phyloP scores from a whole-genome alignment of 1,140 invertebrate species.

The Heliconius melpomene region DNA sequence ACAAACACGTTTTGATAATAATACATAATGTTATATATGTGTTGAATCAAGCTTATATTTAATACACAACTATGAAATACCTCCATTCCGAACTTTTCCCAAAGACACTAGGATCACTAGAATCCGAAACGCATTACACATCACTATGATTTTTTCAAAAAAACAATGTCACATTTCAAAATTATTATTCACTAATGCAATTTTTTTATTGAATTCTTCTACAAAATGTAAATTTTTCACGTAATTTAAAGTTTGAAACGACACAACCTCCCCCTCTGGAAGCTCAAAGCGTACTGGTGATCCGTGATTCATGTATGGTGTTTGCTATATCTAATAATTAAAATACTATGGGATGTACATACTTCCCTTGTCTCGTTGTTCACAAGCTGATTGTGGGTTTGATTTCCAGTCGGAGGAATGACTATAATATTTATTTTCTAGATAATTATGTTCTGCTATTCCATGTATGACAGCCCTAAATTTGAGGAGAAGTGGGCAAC shows the following conservation, averaged over 20 bases:
- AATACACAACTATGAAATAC: slow-evolving; percentile 38
- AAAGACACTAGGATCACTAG: slow-evolving; percentile 50
- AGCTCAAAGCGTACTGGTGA: slow-evolving; percentile 35
- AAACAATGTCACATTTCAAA: slow-evolving; percentile 36
- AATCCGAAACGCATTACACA: slow-evolving; percentile 58
- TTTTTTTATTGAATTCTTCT: neutral
- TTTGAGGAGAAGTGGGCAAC: no score
- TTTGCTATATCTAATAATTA: slow-evolving; percentile 20
- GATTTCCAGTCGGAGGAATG: neutral
- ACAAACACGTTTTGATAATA: neutral
- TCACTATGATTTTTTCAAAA: slow-evolving; percentile 51
- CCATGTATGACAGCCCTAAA: no score
- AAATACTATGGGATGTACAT: neutral
- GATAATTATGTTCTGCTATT: neutral
- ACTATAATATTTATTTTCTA: neutral
- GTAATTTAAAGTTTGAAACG: neutral
- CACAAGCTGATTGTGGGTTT: neutral
- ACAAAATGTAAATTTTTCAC: slow-evolving; percentile 4
- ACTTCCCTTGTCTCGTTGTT: neutral
- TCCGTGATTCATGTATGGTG: slow-evolving; percentile 35
- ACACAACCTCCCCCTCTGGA: slow-evolving; percentile 28
- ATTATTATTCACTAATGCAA: neutral
- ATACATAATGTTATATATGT: neutral
- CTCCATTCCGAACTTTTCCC: slow-evolving; percentile 62
- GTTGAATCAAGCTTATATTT: neutral